Base-by-base conservation (phyloP, 2,888 invertebrate genomes). In the Sinhomidia bicolor region DNA sequence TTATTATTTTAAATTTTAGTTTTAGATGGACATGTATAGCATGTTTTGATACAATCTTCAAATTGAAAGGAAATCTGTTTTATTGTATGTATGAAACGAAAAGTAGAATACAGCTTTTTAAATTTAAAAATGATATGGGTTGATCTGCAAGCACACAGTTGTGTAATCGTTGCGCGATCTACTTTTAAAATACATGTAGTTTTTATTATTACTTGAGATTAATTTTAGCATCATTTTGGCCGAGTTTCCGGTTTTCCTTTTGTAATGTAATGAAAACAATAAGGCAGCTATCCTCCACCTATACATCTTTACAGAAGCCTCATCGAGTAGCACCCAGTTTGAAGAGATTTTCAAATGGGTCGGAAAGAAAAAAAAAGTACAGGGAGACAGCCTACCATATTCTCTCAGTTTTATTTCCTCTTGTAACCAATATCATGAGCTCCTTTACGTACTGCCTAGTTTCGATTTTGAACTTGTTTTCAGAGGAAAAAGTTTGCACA, bases 141-240 rank as follows among this genome's bases (percentile, higher is more conserved):
- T 78, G 23, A n/a, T 29, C 41, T 36, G 1, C 9, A n/a, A n/a
- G 32, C 1, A 23, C 32, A 29, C 1, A 62, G 14, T 12, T 62
- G 1, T 29, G 10, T 29, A 68, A n/a, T 17, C 17, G 36, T 4
- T n/a, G 17, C 10, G 1, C 14, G 3, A 36, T 3, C 32, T 29
- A 14, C 62, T 62, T 12, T 32, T 9, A 65, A 65, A 65, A 65
- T 23, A 47, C 5, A 9, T 17, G 12, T 54, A 54, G 9, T 6
- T 26, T 1, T n/a, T 78, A 78, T 78, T 80, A 57, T 57, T 36
- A n/a, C 41, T 80, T 41, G 36, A 47, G 62, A 85, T 78, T 85
- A 85, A 85, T 78, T 85, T 85, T 78, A 85, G 78, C 85, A 62
- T 85, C 54, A 47, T n/a, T 76, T 85, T 78, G 85, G 65, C 78